These are phyloP conservation scores for Isaurus tuberculatus DNA, from an alignment of 92 coral and sea anemone species.

Conservation along the genomic window DNA sequence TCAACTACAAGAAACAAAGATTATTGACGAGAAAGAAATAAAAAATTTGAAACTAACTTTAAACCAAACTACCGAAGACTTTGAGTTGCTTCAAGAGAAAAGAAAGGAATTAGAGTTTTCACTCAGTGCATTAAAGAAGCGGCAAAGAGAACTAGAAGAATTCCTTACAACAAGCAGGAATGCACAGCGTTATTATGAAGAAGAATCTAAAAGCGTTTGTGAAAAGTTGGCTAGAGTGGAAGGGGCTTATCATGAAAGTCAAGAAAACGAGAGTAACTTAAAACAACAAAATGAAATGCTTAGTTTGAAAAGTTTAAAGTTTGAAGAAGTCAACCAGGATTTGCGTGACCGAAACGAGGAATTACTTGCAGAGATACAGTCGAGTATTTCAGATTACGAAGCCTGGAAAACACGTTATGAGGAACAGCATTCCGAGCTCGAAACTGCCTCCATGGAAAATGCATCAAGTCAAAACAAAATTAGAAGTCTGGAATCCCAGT, in stretches of 20 bases:
- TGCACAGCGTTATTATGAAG: constrained; percentile 53
- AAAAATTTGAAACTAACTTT: constrained; percentile 55
- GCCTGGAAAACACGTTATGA: constrained; percentile 61
- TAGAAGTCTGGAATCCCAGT: constrained; percentile 68
- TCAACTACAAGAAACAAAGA: constrained; percentile 70
- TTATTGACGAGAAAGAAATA: constrained; percentile 66
- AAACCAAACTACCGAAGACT: constrained; percentile 67
- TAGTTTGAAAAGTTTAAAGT: constrained; percentile 71
- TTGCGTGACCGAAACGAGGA: constrained; percentile 69
- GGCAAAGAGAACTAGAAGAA: constrained; percentile 60
- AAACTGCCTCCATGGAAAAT: constrained; percentile 64
- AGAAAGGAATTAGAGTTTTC: constrained; percentile 71
- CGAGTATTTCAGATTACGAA: constrained; percentile 70
- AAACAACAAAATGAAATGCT: constrained; percentile 72
- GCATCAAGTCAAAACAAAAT: constrained; percentile 65
- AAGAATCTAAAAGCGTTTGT: constrained; percentile 59
- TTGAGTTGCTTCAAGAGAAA: constrained; percentile 69
- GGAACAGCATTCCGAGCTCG: constrained; percentile 74
- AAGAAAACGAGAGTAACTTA: constrained; percentile 73
- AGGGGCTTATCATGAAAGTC: constrained; percentile 58
- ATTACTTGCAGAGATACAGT: constrained; percentile 76
- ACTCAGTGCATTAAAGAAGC: constrained; percentile 58
- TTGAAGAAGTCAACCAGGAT: constrained; percentile 71
- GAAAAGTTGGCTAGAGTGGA: constrained; percentile 66
- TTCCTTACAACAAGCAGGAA: constrained; percentile 55